Evolutionary conservation across 2,797 vertebrate species (phyloP).

Genomic region (Remorina albescens): DNA sequence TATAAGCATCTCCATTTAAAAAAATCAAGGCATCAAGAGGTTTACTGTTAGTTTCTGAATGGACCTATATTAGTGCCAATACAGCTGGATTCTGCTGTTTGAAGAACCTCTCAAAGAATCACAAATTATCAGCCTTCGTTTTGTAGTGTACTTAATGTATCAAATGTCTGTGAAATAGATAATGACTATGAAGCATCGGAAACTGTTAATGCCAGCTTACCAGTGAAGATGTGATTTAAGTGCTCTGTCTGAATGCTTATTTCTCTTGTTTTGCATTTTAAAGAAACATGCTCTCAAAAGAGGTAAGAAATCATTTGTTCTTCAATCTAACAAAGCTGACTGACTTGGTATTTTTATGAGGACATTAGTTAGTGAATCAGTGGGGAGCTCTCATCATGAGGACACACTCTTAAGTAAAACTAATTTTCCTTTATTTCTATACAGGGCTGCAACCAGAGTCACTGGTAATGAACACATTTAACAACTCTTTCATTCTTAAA

Average conservation of each 20-base stretch:
- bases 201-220: background rate
- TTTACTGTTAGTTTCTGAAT: background rate
- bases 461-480: conserved; percentile 4
- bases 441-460: background rate
- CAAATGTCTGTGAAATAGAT: too few species aligned
- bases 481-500: background rate
- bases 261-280: background rate
- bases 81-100: background rate
- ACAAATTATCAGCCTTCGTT: too few species aligned
- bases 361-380: background rate
- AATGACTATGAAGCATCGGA: too few species aligned
- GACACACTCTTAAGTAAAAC: background rate
- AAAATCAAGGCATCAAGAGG: background rate
- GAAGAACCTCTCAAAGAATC: background rate
- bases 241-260: background rate
- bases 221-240: background rate
- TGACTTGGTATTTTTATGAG: background rate
- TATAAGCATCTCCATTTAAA: background rate
- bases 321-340: background rate
- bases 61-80: too few species aligned
- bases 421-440: background rate
- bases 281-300: background rate
- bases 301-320: conserved; percentile 13
- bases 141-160: background rate
- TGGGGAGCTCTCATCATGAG: too few species aligned